phyloP scores from a whole-genome alignment of 37 sponge, comb jelly and placozoan species.

The Aphrocallistes beatrix region DNA sequence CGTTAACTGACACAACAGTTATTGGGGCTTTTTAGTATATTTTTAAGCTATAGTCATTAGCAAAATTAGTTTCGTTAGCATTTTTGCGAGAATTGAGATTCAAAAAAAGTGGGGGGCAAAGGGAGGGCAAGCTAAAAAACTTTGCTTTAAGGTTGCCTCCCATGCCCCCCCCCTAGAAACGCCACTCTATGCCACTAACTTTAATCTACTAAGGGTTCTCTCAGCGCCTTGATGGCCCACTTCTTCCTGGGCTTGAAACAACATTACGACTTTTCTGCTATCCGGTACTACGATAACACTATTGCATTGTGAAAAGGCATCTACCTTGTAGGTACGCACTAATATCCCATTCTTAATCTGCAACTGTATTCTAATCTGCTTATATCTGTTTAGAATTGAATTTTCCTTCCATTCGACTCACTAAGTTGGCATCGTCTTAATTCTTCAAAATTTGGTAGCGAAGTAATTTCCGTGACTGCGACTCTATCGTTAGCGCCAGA shows the following conservation, averaged over 20 bases:
- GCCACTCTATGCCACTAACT: too few relatives aligned
- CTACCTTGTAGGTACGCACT: neutral
- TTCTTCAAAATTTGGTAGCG: neutral
- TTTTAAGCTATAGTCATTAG: too few relatives aligned
- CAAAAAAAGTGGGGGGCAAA: too few relatives aligned
- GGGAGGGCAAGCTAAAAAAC: too few relatives aligned
- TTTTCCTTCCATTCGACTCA: neutral
- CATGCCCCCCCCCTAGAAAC: too few relatives aligned
- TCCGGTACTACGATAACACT: neutral
- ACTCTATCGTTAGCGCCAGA: neutral
- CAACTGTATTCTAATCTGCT: neutral
- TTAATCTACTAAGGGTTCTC: neutral
- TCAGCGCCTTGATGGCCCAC: neutral
- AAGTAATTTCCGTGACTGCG: neutral
- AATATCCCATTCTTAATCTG: neutral
- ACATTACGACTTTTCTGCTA: neutral
- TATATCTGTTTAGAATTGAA: neutral
- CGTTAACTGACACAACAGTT: too few relatives aligned
- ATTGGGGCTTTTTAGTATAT: too few relatives aligned
- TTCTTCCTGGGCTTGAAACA: neutral
- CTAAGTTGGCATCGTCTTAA: neutral
- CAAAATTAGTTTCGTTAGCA: too few relatives aligned
- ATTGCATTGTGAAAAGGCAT: neutral
- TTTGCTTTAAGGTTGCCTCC: too few relatives aligned
- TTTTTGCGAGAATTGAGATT: too few relatives aligned